phyloP scores from a whole-genome alignment of 2,888 invertebrate genomes.

The Patella pellucida region DNA sequence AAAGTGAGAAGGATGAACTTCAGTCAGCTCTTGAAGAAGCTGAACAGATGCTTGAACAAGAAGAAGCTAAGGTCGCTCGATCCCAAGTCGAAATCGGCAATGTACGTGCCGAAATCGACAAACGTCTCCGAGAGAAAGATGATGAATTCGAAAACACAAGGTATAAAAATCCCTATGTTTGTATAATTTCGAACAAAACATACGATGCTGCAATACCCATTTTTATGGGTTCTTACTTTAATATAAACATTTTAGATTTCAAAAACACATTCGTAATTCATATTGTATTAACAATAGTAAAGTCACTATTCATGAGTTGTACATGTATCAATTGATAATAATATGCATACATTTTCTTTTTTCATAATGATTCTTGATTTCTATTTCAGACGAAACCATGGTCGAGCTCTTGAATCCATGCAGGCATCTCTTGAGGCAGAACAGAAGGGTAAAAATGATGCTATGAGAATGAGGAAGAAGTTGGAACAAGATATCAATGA shows the following conservation, averaged over 20 bases:
- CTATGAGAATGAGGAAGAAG: conserved; percentile 99
- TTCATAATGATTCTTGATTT: too few relatives aligned
- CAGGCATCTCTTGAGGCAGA: conserved; percentile 98
- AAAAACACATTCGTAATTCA: too few relatives aligned
- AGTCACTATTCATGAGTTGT: too few relatives aligned
- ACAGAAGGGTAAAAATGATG: conserved; percentile 99
- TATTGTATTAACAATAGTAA: too few relatives aligned
- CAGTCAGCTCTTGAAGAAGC: conserved; percentile 99
- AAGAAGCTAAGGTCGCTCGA: conserved; percentile 92
- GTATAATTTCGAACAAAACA: background rate
- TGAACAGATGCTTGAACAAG: conserved; percentile 97
- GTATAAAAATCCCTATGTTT: conserved; percentile 46
- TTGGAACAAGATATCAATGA: conserved; percentile 99
- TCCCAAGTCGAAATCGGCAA: conserved; percentile 97
- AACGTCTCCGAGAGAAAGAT: conserved; percentile 99
- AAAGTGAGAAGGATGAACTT: conserved; percentile 98
- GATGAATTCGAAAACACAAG: conserved; percentile 98
- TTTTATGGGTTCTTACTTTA: too few relatives aligned
- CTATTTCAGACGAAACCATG: conserved; percentile 91
- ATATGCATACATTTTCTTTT: too few relatives aligned
- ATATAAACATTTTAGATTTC: too few relatives aligned
- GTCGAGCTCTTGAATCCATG: conserved; percentile 98
- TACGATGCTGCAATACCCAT: too few relatives aligned
- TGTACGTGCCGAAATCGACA: conserved; percentile 98
- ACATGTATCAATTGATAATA: too few relatives aligned